phyloP scores from a whole-genome alignment of 64 coral and sea anemone species.

The Stichodactyla mertensii region DNA sequence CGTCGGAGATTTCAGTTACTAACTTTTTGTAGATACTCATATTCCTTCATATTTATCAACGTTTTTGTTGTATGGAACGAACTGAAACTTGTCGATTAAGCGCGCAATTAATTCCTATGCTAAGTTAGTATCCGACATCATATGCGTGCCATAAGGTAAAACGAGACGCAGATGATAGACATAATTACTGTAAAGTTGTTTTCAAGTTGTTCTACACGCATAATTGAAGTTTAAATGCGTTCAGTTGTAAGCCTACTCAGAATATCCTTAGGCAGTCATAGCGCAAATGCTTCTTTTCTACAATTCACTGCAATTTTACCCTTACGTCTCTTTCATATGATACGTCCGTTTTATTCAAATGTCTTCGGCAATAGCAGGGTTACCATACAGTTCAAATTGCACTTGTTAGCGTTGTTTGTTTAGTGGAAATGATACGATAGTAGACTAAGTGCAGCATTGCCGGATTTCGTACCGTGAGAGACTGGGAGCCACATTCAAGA shows the following conservation, averaged over 20 bases:
- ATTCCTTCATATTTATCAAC: not conserved
- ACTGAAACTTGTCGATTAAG: not conserved
- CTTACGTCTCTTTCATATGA: not conserved
- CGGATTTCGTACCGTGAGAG: too few species aligned
- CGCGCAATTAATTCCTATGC: not conserved
- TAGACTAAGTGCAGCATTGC: too few species aligned
- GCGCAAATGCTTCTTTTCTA: not conserved
- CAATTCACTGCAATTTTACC: not conserved
- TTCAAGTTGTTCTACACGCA: not conserved
- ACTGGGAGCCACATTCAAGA: too few species aligned
- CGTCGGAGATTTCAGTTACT: too few species aligned
- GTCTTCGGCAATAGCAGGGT: not conserved
- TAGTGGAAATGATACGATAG: too few species aligned
- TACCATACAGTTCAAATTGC: too few species aligned
- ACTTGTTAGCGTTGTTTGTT: too few species aligned
- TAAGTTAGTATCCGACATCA: not conserved
- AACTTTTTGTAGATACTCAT: too few species aligned
- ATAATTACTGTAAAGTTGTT: not conserved
- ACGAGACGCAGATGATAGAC: not conserved
- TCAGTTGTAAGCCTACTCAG: not conserved
- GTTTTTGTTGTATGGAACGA: not conserved
- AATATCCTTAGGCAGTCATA: not conserved
- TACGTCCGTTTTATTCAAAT: not conserved
- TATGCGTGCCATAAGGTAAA: not conserved
- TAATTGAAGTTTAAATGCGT: not conserved